Evolutionary conservation across 2,888 invertebrate genomes (phyloP).

Genomic region (Apotomis betuletana): DNA sequence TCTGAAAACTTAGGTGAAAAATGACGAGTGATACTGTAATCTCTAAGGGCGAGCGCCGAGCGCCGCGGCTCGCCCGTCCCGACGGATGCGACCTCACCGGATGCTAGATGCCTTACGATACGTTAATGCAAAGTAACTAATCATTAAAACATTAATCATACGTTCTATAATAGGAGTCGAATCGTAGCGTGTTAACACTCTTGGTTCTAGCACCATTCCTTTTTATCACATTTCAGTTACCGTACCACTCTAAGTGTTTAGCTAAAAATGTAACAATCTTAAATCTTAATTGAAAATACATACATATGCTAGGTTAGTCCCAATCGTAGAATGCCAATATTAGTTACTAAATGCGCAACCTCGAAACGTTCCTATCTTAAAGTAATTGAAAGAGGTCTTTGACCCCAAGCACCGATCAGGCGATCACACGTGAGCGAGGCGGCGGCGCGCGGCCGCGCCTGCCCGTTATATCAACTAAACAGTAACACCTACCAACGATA

Average conservation of each 20-base stretch:
- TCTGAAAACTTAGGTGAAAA: conserved; percentile 75
- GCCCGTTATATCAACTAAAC: conserved; percentile 63
- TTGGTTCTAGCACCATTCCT: conserved; percentile 84
- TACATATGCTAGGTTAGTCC: conserved; percentile 84
- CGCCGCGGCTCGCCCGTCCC: conserved; percentile 63
- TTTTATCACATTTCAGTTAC: conserved; percentile 85
- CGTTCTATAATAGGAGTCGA: conserved; percentile 80
- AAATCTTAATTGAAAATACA: conserved; percentile 82
- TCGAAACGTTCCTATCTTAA: conserved; percentile 77
- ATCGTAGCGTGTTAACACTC: conserved; percentile 84
- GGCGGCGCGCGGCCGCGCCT: conserved; percentile 30
- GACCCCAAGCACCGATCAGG: conserved; percentile 75
- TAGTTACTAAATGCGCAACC: conserved; percentile 82
- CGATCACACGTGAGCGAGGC: conserved; percentile 45
- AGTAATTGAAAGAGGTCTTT: conserved; percentile 76
- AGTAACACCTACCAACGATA: conserved; percentile 70
- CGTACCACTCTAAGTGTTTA: conserved; percentile 85
- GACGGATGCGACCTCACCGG: conserved; percentile 76
- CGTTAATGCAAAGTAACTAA: conserved; percentile 77
- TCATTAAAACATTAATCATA: conserved; percentile 78
- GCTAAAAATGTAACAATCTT: conserved; percentile 84
- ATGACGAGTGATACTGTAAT: conserved; percentile 84
- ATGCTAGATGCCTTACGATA: conserved; percentile 81
- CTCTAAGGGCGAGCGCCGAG: conserved; percentile 64
- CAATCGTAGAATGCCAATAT: conserved; percentile 85